Evolutionary conservation across 2,113 vertebrate genomes (phyloP), one percentile per base, ranked within the genome.

Genomic region (Aviceda subcristata): DNA sequence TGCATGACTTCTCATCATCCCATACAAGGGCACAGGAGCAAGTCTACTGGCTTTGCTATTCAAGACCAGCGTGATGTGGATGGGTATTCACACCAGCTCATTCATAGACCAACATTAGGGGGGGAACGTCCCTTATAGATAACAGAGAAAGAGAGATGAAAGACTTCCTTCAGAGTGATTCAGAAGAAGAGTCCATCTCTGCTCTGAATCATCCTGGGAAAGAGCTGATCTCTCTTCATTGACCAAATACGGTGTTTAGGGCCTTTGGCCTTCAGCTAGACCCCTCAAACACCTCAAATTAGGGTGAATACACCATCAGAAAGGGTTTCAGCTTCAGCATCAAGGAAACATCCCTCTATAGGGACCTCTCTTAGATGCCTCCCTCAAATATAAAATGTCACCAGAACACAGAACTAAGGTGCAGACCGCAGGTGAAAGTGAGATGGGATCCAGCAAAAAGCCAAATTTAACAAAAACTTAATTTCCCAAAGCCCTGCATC

Each of bases 111-210:
- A 14, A 3, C 3, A 16, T 34, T 16, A 27, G 34, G 4, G 4
- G 32, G 39, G 15, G 48, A 59, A 67, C 1, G 36, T 75, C 43
- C 66, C 71, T 63, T 56, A 26, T 43, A 85, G 66, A 21, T 64
- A 90, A 82, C 0, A 0, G 56, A 90, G 48, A 90, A 29, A 80
- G 32, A 75, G 29, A 93, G 71, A 90, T 74, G 34, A 93, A 95
- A 94, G 94, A 15, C 80, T 92, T 96, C 82, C 75, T 88, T 88
- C 29, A 27, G 50, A n/a, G 82, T 92, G 91, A 95, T 79, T 92
- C 91, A 97, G 88, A 90, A 88, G 66, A 56, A 71, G 69, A 93
- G 34, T 73, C 50, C 62, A 62, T 29, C 69, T 84, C 88, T 43
- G 50, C 50, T 74, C 84, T 92, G 89, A 96, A 86, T 94, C 83